Base-by-base conservation (phyloP, 30 jellyfish, hydroid and myxozoan species). In the Catostylus mosaicus region DNA sequence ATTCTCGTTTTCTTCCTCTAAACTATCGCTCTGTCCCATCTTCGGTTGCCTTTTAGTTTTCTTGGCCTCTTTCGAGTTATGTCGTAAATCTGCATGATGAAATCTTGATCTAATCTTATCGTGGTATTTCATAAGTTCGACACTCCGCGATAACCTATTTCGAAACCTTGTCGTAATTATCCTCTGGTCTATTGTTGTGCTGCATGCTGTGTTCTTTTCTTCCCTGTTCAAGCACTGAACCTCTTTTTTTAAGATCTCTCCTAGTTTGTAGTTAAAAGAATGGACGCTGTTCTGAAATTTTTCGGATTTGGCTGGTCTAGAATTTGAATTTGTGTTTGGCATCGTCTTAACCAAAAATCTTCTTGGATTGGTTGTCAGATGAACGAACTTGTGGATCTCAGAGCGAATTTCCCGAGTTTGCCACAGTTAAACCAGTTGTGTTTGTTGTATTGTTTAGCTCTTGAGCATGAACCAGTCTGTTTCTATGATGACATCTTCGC, bases 121-220 rank as follows among this genome's bases (percentile, higher is more conserved):
- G 72, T 81, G 91, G 43, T 81, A 74, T 37, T 81, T 67, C 78
- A 60, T 68, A 10, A 67, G 84, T 30, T 81, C 91, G 65, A 36
- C 77, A 40, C 91, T 81, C 2, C 91, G 91, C 20, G 38, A 36
- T 36, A 81, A 38, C 34, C 50, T 81, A 54, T 81, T 81, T 22
- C 91, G 84, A 81, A 81, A 81, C 56, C 91, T 67, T 20, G 91
- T 81, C 45, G 91, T 59, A 19, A 46, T 59, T 16, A 68, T 68
- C 35, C 91, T 34, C 48, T 81, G 91, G 9, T 81, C 73, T 29
- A 81, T 73, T 18, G 91, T 68, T 22, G 67, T 81, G 80, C 91
- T 81, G 73, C 91, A 81, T 0, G 91, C 91, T 3, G 72, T 63
- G 19, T 81, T 81, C 84, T 81, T 81, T 30, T 81, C 91, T 34